Evolutionary conservation across 1,140 invertebrate species (phyloP).

Genomic region (Meteorus sp.): DNA sequence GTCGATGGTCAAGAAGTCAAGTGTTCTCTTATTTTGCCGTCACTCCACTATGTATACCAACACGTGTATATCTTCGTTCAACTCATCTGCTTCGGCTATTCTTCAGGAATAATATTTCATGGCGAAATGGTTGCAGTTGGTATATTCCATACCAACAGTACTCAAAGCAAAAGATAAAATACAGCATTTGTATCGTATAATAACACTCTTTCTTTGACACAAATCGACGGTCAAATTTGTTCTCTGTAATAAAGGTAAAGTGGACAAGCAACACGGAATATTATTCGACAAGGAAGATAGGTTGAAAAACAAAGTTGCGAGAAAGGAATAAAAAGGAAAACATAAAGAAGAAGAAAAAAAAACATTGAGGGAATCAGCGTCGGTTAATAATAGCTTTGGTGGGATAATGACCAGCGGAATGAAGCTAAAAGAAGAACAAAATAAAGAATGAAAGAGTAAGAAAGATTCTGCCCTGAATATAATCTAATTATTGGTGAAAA

Average conservation of each 20-base stretch:
- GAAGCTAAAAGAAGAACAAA: conserved; percentile 13
- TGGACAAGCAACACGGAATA: too few species aligned
- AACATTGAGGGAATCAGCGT: conserved; percentile 44
- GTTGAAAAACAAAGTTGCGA: background rate
- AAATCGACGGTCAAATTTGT: conserved; percentile 42
- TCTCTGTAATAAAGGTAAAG: conserved; percentile 47
- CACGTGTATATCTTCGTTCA: conserved; percentile 24
- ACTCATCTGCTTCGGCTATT: conserved; percentile 26
- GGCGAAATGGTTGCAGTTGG: conserved; percentile 37
- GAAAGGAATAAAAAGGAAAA: conserved; percentile 16
- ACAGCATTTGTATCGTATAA: conserved; percentile 53
- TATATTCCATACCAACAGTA: conserved; percentile 41
- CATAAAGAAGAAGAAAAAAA: conserved; percentile 39
- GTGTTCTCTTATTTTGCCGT: background rate
- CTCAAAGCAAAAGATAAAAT: conserved; percentile 51
- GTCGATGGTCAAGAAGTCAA: conserved; percentile 13
- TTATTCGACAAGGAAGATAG: background rate
- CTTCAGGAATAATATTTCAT: conserved; percentile 39
- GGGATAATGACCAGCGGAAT: conserved; percentile 45
- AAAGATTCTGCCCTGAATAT: conserved; percentile 36
- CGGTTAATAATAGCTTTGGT: conserved; percentile 50
- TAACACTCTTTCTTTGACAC: conserved; percentile 38
- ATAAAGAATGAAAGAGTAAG: conserved; percentile 24
- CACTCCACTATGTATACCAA: background rate
- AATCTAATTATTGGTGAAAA: conserved; percentile 56